A percentile compares a stretch with the other conserved stretches of the same genome.
phyloP scores from a whole-genome alignment of 2,888 invertebrate species.

The Tipula confusa region DNA sequence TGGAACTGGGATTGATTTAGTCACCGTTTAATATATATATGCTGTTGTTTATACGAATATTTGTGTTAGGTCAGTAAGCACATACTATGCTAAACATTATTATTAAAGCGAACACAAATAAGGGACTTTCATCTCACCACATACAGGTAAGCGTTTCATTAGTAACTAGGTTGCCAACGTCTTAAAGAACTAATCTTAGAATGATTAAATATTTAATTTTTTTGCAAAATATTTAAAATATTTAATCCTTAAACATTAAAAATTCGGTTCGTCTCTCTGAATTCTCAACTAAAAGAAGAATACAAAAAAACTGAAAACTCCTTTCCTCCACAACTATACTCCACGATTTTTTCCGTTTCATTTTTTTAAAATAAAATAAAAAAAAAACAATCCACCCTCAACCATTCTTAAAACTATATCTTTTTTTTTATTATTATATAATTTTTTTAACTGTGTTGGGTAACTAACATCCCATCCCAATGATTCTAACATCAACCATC shows the following conservation, averaged over 20 bases:
- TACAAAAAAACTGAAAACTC: neutral
- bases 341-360: conserved; percentile 4
- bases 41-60: no score
- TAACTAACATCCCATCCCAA: conserved; percentile 28
- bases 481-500: neutral
- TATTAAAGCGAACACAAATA: no score
- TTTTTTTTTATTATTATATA: conserved; percentile 27
- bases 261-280: neutral
- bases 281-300: neutral
- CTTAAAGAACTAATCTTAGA: no score
- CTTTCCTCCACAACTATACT: neutral
- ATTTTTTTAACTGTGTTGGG: conserved; percentile 13
- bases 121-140: no score
- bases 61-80: neutral
- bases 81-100: no score
- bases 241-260: no score
- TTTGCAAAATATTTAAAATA: no score
- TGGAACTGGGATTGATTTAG: neutral
- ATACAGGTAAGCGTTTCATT: no score
- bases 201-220: no score
- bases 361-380: neutral
- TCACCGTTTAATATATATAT: no score
- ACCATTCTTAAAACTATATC: neutral
- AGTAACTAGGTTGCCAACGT: no score
- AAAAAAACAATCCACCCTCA: conserved; percentile 14